Conservation (phyloP, 2,888 invertebrate genomes). For the Ceriagrion tenellum region DNA sequence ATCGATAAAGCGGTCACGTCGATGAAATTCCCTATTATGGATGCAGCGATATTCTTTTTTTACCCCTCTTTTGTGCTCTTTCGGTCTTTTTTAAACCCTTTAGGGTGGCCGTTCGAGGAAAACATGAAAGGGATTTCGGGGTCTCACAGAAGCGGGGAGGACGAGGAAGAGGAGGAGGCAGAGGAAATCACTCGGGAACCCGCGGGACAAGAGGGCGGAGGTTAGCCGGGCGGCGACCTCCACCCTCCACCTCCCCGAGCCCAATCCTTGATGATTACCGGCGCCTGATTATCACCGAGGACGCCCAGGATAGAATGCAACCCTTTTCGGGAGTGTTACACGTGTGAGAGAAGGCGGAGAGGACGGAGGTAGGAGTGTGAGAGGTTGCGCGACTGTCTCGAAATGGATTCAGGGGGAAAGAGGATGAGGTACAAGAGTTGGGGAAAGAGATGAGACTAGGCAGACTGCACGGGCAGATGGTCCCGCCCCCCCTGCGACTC, state of each 20-base stretch:
- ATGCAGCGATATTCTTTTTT: not conserved
- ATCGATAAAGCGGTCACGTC: not conserved
- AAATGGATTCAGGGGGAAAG: not conserved
- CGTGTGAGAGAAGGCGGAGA: not conserved
- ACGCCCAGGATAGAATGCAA: not conserved
- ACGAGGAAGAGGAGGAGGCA: not conserved
- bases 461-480: not conserved
- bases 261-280: conserved; percentile 34
- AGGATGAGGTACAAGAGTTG: not conserved
- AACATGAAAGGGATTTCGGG: not conserved
- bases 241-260: not conserved
- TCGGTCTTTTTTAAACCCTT: not conserved
- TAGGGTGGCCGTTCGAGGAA: not conserved
- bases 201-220: not conserved
- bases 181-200: conserved; percentile 41
- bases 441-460: not conserved
- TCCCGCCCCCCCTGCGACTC: not conserved
- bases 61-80: not conserved
- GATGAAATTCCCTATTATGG: too few relatives aligned
- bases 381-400: not conserved
- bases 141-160: too few relatives aligned
- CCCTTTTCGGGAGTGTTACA: not conserved
- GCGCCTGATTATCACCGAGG: conserved; percentile 39
- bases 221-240: not conserved
- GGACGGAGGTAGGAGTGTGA: not conserved